Evolutionary conservation across 2,797 vertebrate species (phyloP).

Genomic region (Sarcophilus harrisii): DNA sequence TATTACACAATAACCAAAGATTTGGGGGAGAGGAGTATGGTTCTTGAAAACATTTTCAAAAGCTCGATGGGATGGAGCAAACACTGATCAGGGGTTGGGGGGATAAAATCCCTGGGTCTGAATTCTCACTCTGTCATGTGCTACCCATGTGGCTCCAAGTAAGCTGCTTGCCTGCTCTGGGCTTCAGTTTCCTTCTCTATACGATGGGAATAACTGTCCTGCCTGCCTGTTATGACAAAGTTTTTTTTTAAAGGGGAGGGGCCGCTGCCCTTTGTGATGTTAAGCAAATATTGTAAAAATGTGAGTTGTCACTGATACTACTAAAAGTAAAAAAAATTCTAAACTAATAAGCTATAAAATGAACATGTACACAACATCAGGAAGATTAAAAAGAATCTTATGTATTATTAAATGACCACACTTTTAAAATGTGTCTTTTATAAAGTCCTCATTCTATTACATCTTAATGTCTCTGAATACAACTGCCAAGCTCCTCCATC

Average conservation of each 20-base stretch:
- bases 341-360: background rate
- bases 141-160: background rate
- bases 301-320: conserved; percentile 7
- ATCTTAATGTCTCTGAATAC: too few relatives aligned
- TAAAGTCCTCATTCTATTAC: background rate
- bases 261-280: background rate
- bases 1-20: conserved; percentile 18
- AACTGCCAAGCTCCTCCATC: background rate
- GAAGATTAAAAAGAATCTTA: conserved; percentile 32
- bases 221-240: conserved; percentile 24
- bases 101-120: background rate
- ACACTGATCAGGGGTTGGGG: background rate
- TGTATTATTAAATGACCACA: conserved; percentile 20
- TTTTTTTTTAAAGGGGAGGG: background rate
- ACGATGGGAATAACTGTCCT: conserved; percentile 23
- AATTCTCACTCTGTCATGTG: conserved; percentile 16
- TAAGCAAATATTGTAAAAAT: conserved; percentile 32
- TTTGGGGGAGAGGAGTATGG: background rate
- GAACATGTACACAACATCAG: background rate
- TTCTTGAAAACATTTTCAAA: background rate
- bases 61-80: background rate
- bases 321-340: background rate
- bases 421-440: background rate
- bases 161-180: background rate
- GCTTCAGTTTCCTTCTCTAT: background rate